Evolutionary conservation across 2,113 vertebrate species (phyloP).

Genomic region (Anarhynchus alexandrinus): DNA sequence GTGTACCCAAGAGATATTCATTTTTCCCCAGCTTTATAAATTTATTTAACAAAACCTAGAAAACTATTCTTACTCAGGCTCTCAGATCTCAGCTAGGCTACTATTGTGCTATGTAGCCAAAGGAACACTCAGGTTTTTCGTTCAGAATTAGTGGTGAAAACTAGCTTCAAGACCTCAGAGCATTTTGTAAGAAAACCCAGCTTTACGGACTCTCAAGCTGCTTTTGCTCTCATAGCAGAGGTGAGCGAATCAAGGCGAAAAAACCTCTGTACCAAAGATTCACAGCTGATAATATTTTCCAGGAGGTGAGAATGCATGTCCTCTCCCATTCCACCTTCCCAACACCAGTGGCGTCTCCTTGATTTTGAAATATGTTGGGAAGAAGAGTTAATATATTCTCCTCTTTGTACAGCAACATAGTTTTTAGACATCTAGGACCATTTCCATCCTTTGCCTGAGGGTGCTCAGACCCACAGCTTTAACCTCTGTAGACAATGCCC

Average conservation of each 20-base stretch:
- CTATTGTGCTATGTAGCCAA: background rate
- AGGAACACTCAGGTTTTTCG: background rate
- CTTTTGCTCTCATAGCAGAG: background rate
- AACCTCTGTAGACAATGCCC: background rate
- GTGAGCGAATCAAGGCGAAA: background rate
- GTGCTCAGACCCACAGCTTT: background rate
- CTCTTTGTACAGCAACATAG: background rate
- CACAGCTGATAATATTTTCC: background rate
- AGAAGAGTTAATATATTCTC: background rate
- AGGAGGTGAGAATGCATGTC: background rate
- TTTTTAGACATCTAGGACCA: background rate
- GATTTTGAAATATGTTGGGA: background rate
- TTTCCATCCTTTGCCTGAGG: background rate
- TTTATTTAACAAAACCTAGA: background rate
- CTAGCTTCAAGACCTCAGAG: background rate
- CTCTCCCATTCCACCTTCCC: background rate
- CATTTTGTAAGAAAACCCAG: background rate
- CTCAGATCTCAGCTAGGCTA: background rate
- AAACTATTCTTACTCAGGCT: background rate
- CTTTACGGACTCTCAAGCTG: background rate
- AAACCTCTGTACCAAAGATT: background rate
- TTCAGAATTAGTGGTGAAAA: background rate
- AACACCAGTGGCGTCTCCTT: background rate
- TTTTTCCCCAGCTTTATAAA: background rate
- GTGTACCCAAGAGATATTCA: accelerated